Percentiles rank a stretch among this genome's conserved stretches.
These are phyloP conservation scores for Leptothorax acervorum DNA, from an alignment of 2,888 invertebrate genomes.

Conservation along the genomic window DNA sequence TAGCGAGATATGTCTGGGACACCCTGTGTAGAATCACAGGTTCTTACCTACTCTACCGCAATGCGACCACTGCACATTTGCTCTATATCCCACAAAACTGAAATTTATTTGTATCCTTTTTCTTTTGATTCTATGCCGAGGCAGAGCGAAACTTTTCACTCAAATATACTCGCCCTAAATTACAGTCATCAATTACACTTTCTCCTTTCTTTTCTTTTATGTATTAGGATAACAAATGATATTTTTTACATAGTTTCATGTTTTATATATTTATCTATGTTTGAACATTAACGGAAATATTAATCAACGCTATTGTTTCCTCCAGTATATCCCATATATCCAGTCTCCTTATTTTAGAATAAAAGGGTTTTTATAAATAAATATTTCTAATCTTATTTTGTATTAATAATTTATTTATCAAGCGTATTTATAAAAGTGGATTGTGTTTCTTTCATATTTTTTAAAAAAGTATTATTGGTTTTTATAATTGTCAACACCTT, in stretches of 20 bases:
- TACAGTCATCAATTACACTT: slow-evolving; percentile 3
- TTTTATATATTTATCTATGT: not conserved
- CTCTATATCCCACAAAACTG: slow-evolving; percentile 36
- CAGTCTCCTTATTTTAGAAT: not conserved
- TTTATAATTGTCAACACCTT: not conserved
- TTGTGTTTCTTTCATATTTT: not conserved
- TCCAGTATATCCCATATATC: not conserved
- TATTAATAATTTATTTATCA: slow-evolving; percentile 1
- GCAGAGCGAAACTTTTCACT: not conserved
- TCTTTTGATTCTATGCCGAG: slow-evolving; percentile 5
- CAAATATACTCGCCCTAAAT: slow-evolving; percentile 6
- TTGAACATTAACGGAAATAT: not conserved
- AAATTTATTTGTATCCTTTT: slow-evolving; percentile 36
- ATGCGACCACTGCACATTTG: slow-evolving; percentile 64
- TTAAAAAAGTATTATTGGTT: not conserved
- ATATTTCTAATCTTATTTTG: not conserved
- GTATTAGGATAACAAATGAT: not conserved
- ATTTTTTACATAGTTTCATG: not conserved
- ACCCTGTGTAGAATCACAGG: slow-evolving; percentile 39
- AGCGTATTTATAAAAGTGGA: not conserved
- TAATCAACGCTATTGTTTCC: not conserved
- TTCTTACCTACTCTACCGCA: slow-evolving; percentile 60
- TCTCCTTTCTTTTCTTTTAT: not conserved
- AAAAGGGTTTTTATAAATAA: not conserved
- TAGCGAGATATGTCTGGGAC: slow-evolving; percentile 29